A percentile compares a stretch with the other conserved stretches of the same genome.
These are phyloP conservation scores for Rotaria magnacalcarata DNA, from an alignment of 2,888 invertebrate species.

Conservation along the genomic window DNA sequence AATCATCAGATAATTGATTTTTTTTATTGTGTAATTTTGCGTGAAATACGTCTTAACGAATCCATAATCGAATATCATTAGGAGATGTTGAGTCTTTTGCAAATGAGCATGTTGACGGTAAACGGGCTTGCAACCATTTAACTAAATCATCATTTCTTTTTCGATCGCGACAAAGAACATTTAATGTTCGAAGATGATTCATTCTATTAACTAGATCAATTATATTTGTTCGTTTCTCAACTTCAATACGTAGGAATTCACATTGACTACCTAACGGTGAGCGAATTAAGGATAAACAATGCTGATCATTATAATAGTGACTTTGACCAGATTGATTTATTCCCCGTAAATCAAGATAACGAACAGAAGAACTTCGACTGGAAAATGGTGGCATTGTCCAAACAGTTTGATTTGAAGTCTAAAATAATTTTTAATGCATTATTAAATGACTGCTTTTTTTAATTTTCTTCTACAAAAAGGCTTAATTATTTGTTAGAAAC, in stretches of 20 bases:
- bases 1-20: too few species aligned
- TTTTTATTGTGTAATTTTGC: too few species aligned
- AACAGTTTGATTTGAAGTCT: neutral
- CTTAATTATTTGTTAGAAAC: too few species aligned
- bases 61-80: neutral
- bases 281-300: neutral
- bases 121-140: neutral
- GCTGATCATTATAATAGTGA: slow-evolving; percentile 2
- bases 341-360: neutral
- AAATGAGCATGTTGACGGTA: slow-evolving; percentile 1
- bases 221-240: neutral
- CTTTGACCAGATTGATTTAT: neutral
- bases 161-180: slow-evolving; percentile 4
- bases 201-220: neutral
- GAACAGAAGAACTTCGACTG: neutral
- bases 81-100: neutral
- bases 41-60: neutral
- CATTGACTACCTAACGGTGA: slow-evolving; percentile 23
- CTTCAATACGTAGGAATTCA: neutral
- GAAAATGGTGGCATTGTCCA: neutral
- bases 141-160: neutral
- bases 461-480: too few species aligned
- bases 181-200: neutral
- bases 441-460: too few species aligned
- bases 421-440: neutral